Evolutionary conservation across 2,797 vertebrate genomes (phyloP).

Genomic region (Typhlichthys subterraneus): DNA sequence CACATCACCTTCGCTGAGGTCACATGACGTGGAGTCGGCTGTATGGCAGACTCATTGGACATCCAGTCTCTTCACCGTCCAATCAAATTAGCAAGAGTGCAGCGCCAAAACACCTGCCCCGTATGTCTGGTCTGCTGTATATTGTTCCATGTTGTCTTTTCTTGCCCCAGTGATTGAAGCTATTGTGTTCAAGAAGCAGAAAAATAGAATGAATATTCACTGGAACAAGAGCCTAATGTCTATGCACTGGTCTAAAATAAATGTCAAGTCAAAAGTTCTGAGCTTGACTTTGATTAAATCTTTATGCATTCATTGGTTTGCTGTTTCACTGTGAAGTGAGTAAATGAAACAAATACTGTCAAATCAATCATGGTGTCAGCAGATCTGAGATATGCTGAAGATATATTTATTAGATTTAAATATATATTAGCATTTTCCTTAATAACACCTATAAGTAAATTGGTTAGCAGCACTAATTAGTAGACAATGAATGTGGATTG

Average conservation of each 20-base stretch:
- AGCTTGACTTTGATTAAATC: slow-evolving; percentile 3
- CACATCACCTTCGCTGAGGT: slow-evolving; percentile 98
- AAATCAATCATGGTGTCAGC: too few species aligned
- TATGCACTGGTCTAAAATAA: slow-evolving; percentile 48
- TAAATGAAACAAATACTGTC: too few species aligned
- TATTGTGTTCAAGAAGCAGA: slow-evolving; percentile 26
- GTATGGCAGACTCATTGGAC: slow-evolving; percentile 92
- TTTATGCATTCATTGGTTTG: too few species aligned
- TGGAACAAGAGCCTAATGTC: slow-evolving; percentile 45
- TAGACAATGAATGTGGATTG: too few species aligned
- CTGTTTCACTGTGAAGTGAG: too few species aligned
- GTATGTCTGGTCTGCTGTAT: slow-evolving; percentile 38
- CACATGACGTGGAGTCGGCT: slow-evolving; percentile 96
- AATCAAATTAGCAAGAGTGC: slow-evolving; percentile 79
- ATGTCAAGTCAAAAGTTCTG: slow-evolving; percentile 21
- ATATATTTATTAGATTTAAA: too few species aligned
- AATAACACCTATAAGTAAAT: too few species aligned
- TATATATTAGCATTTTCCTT: too few species aligned
- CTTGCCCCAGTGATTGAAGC: slow-evolving; percentile 24
- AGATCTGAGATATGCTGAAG: too few species aligned
- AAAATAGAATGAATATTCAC: slow-evolving; percentile 15
- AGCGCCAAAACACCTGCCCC: slow-evolving; percentile 56
- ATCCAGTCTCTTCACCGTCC: slow-evolving; percentile 91
- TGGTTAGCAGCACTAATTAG: too few species aligned
- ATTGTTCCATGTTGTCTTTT: slow-evolving; percentile 45